phyloP scores from a whole-genome alignment of 2,113 vertebrate species.

The Periophthalmodon schlosseri region DNA sequence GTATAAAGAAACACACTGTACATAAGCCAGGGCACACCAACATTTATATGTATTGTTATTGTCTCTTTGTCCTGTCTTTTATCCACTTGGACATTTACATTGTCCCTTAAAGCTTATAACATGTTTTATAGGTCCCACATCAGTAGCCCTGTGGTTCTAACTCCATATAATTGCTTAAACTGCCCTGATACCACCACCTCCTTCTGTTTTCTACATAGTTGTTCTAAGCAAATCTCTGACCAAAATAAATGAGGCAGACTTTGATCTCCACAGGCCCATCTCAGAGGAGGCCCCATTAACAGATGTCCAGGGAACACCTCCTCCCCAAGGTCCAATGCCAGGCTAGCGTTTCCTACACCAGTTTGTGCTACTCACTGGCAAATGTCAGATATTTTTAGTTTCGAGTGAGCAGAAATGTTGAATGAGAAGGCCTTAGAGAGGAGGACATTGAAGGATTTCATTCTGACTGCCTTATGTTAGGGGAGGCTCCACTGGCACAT shows the following conservation, averaged over 20 bases:
- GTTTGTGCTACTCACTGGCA: conserved; percentile 40
- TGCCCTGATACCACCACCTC: conserved; percentile 22
- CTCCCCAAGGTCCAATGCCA: conserved; percentile 34
- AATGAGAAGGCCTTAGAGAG: conserved; percentile 32
- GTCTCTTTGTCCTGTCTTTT: not conserved
- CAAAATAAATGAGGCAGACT: conserved; percentile 58
- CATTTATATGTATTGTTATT: not conserved
- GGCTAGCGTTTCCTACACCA: conserved; percentile 34
- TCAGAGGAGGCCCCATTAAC: conserved; percentile 46
- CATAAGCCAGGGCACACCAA: conserved; percentile 12
- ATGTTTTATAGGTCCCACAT: not conserved
- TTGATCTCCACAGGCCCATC: conserved; percentile 54
- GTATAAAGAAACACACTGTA: conserved; percentile 23
- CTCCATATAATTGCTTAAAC: conserved; percentile 43
- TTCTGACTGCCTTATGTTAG: conserved; percentile 28
- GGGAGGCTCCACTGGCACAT: conserved; percentile 8
- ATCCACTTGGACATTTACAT: not conserved
- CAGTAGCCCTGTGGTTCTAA: not conserved
- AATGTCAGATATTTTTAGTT: conserved; percentile 65
- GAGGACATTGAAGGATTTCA: conserved; percentile 27
- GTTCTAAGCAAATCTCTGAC: conserved; percentile 35
- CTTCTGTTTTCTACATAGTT: not conserved
- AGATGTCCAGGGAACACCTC: conserved; percentile 71
- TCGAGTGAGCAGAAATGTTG: conserved; percentile 25
- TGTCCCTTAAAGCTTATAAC: not conserved